A percentile compares a stretch with the other conserved stretches of the same genome.
These are phyloP conservation scores for Lasaia peninsularis DNA, from an alignment of 1,140 invertebrate species.

Conservation along the genomic window DNA sequence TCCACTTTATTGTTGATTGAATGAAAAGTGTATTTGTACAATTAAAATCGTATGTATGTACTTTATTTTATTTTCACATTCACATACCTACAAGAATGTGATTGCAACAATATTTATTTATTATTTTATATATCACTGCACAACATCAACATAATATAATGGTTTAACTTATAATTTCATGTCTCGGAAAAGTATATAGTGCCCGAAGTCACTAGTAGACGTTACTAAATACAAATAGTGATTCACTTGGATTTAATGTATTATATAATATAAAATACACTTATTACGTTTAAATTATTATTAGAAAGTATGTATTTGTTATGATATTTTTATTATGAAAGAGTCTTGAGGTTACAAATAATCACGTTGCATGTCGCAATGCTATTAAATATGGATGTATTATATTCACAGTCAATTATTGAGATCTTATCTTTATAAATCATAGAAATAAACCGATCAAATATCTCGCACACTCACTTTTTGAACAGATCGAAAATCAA, in stretches of 20 bases:
- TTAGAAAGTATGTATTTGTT: not conserved
- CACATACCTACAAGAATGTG: not conserved
- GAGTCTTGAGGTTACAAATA: constrained; percentile 1
- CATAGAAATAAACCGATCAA: not conserved
- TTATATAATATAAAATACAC: not conserved
- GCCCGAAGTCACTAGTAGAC: no score
- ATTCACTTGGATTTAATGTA: no score
- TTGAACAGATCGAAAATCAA: constrained; percentile 89
- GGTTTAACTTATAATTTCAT: not conserved
- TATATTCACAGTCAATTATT: not conserved
- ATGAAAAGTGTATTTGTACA: not conserved
- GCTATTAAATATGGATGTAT: not conserved
- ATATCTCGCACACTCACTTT: constrained; percentile 52
- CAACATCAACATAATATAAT: not conserved
- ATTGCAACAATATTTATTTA: not conserved
- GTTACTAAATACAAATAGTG: no score
- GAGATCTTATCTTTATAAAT: not conserved
- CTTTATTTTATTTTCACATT: no score
- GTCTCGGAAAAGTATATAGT: not conserved
- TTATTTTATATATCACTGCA: not conserved
- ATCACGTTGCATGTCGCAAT: not conserved
- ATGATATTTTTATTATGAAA: not conserved
- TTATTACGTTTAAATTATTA: not conserved
- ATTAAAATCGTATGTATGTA: not conserved
- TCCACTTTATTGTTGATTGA: not conserved